phyloP scores from a whole-genome alignment of 2,888 invertebrate species.

The Oasisia sp. region DNA sequence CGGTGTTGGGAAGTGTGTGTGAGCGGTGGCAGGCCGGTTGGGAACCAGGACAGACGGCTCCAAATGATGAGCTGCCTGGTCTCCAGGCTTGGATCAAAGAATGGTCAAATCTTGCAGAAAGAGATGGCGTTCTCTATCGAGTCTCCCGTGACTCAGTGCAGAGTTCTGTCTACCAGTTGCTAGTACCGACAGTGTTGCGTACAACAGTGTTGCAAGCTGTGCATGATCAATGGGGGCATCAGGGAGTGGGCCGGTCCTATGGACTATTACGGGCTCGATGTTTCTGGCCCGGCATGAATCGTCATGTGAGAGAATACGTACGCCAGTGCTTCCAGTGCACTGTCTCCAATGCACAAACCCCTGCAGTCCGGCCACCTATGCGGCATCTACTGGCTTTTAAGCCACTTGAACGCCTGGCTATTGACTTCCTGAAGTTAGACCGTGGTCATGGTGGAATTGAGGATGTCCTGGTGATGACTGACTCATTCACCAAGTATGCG shows the following conservation, averaged over 20 bases:
- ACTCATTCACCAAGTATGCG: constrained; percentile 43
- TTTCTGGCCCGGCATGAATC: constrained; percentile 41
- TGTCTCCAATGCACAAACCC: constrained; percentile 24
- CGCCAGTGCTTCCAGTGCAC: constrained; percentile 33
- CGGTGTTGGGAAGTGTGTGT: too few species aligned
- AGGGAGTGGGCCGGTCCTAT: background rate
- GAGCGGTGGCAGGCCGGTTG: too few species aligned
- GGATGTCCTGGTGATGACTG: constrained; percentile 45
- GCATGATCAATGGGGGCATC: background rate
- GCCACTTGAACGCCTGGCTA: constrained; percentile 42
- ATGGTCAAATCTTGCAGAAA: too few species aligned
- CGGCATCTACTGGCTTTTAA: constrained; percentile 34
- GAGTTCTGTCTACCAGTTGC: too few species aligned
- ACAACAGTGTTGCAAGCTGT: background rate
- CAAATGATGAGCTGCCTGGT: too few species aligned
- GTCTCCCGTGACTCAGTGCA: too few species aligned
- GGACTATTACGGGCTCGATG: constrained; percentile 34
- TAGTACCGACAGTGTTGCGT: background rate
- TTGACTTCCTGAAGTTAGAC: constrained; percentile 44
- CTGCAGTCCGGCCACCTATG: constrained; percentile 30
- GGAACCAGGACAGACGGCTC: too few species aligned
- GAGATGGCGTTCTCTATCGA: too few species aligned
- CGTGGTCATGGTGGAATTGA: constrained; percentile 37
- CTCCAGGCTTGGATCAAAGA: too few species aligned
- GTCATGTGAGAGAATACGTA: constrained; percentile 35